These are phyloP conservation scores for Sphaeridia pumilis DNA, from an alignment of 2,888 invertebrate species.

Conservation along the genomic window DNA sequence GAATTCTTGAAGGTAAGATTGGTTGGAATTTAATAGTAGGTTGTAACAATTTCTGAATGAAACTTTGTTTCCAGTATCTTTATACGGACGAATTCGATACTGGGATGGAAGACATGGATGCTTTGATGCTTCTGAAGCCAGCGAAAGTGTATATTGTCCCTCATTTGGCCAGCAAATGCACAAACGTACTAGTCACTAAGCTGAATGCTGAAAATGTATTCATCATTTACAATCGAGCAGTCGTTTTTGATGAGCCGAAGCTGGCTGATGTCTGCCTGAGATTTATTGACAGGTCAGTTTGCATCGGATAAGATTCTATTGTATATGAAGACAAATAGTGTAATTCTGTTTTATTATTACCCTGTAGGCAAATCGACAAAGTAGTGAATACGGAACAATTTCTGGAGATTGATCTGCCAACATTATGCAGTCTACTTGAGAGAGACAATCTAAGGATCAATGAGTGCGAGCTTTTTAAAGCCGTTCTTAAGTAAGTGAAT, in stretches of 20 bases:
- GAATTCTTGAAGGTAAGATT: constrained; percentile 51
- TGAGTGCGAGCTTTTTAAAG: constrained; percentile 65
- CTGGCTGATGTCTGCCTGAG: constrained; percentile 68
- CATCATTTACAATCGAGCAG: constrained; percentile 61
- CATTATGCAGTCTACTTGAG: constrained; percentile 60
- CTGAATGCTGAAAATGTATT: constrained; percentile 73
- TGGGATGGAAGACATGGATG: constrained; percentile 64
- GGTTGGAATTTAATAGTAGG: too few relatives aligned
- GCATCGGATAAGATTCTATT: too few relatives aligned
- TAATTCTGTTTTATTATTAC: too few relatives aligned
- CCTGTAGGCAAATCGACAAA: constrained; percentile 39
- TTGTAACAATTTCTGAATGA: too few relatives aligned
- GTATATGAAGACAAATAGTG: too few relatives aligned
- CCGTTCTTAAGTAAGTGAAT: constrained; percentile 50
- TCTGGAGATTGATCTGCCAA: constrained; percentile 68
- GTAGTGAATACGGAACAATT: constrained; percentile 68
- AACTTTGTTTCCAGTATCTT: constrained; percentile 48
- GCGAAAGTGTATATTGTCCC: constrained; percentile 80
- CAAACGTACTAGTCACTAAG: constrained; percentile 58
- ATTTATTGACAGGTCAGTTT: constrained; percentile 54
- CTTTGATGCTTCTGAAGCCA: constrained; percentile 74
- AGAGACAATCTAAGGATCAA: constrained; percentile 65
- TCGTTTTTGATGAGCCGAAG: constrained; percentile 70
- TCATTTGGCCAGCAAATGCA: constrained; percentile 68
- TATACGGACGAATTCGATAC: constrained; percentile 67